Evolutionary conservation across 2,797 vertebrate species (phyloP), one percentile per base, ranked within the genome.

Genomic region (Rhinogobio ventralis): DNA sequence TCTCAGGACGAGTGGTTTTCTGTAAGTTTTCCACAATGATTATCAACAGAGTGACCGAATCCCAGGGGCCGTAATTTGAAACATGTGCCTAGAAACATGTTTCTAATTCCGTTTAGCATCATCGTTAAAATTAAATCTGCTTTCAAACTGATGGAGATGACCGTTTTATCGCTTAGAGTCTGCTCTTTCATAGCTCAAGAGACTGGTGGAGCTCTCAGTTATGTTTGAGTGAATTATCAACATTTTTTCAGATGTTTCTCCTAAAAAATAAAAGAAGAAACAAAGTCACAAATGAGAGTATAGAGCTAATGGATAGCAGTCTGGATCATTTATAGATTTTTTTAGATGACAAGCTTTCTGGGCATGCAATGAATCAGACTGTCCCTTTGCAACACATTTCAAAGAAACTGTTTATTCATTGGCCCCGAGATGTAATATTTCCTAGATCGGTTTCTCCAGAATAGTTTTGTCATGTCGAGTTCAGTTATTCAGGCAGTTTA

Each of bases 1-100:
- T 69, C 49, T 72, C 68, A 84, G 79, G 85, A 83, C 67, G 57
- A 87, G 76, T 46, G 67, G 78, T 69, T 87, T 89, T 85, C 81
- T 71, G 81, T 77, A 69, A 60, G 51, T 71, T 81, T 87, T 85
- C 85, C 49, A 77, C 55, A 39, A 53, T 28, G 30, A 79, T 79
- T 81, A 86, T 45, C n/a, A 77, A 51, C 60, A 39, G 7, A 39
- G 68, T 62, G 80, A 39, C 25, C 15, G 20, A 45, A 28, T 55
- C 53, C 51, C 60, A 77, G 39, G 36, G 66, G 68, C 49, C 4
- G 1, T 60, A 81, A 83, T 73, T 23, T 81, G 33, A 83, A 69
- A 79, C 74, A 75, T 75, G 66, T 45, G 14, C 42, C 17, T 25
- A 33, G 15, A 79, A 64, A 79, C 10, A 82, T 62, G 42, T 86